Conservation (phyloP, 2,113 vertebrate species). For the Solenodon paradoxus region DNA sequence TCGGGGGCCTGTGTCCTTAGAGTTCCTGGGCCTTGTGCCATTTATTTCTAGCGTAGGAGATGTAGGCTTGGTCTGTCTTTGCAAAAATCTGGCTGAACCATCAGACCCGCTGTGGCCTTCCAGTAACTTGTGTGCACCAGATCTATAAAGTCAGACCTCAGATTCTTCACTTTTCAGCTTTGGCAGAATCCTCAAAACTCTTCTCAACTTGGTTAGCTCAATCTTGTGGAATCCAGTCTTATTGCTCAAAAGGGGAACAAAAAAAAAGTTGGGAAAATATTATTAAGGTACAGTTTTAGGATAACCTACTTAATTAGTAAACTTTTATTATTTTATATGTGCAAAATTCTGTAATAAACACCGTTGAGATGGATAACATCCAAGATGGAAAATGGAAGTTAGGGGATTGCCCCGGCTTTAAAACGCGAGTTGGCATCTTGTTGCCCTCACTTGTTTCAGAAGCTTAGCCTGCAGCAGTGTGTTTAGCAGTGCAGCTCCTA, state of each 20-base stretch:
- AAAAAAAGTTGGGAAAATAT: neutral
- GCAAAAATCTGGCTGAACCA: slow-evolving; percentile 1
- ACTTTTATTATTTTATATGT: neutral
- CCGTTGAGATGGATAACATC: neutral
- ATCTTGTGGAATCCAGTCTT: slow-evolving; percentile 6
- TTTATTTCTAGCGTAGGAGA: slow-evolving; percentile 8
- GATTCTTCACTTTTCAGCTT: slow-evolving; percentile 45
- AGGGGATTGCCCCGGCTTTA: neutral
- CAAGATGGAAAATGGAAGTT: neutral
- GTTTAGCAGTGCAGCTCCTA: slow-evolving; percentile 26
- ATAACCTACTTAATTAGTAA: neutral
- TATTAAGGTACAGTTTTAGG: slow-evolving; percentile 13
- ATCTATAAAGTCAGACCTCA: slow-evolving; percentile 35
- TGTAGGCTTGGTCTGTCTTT: slow-evolving; percentile 14
- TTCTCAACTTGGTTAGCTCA: slow-evolving; percentile 23
- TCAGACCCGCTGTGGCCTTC: neutral
- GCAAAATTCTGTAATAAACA: neutral
- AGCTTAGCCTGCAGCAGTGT: neutral
- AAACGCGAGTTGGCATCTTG: neutral
- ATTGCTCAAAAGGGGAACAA: neutral
- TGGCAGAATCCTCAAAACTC: slow-evolving; percentile 33
- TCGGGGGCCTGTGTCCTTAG: neutral
- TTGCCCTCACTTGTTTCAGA: neutral
- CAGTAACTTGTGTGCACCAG: slow-evolving; percentile 6
- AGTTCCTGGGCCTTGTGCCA: neutral